A percentile compares a stretch with the other conserved stretches of the same genome.
Conservation (phyloP, 2,888 invertebrate genomes). For the Mythimna lalbum region DNA sequence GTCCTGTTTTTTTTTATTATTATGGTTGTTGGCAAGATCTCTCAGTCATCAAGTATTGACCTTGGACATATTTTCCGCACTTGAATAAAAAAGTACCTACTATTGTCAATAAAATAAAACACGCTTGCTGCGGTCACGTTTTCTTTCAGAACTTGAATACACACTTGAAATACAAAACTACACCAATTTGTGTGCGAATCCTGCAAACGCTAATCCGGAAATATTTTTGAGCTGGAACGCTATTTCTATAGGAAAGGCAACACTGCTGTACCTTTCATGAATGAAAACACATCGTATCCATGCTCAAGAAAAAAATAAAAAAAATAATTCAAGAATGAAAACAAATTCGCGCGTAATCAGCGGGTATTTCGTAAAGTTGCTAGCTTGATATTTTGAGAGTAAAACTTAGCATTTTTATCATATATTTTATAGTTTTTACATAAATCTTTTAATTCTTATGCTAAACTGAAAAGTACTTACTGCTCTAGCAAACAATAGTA, state of each 20-base stretch:
- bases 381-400: conserved; percentile 5
- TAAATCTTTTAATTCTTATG: not conserved
- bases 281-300: not conserved
- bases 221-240: no score
- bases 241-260: not conserved
- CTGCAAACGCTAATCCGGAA: no score
- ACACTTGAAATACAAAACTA: no score
- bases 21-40: no score
- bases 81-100: no score
- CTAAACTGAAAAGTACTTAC: not conserved
- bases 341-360: not conserved
- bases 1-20: no score
- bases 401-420: not conserved
- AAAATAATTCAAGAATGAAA: not conserved
- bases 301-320: not conserved
- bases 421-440: not conserved
- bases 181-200: no score
- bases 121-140: no score
- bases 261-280: not conserved
- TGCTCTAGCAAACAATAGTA: conserved; percentile 1
- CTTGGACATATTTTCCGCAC: no score
- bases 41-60: no score
- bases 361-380: not conserved
- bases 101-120: no score
- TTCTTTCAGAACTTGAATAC: no score